Evolutionary conservation across 2,113 vertebrate species (phyloP), one percentile per base, ranked within the genome.

Genomic region (Mugil cephalus): DNA sequence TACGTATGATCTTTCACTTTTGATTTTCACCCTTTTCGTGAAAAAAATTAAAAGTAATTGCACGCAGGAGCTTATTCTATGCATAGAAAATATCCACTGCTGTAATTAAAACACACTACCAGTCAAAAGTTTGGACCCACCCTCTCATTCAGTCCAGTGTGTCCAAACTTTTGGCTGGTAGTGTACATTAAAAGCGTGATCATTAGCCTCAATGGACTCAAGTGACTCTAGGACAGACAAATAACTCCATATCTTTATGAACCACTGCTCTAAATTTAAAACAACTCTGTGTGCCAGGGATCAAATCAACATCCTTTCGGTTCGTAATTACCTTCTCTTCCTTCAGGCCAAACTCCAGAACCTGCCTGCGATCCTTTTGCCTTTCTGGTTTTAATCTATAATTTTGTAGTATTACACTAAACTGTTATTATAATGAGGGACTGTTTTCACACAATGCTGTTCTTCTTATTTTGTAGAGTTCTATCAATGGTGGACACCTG

Each of bases 401-500:
- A 8, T 47, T 30, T 72, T 80, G 35, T 34, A 56, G 50, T 56
- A 64, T 82, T 69, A 48, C 13, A 34, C 48, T 11, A 36, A 30
- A 74, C 48, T 81, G 71, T 75, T 79, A 73, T 72, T 69, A 54
- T 56, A 64, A 87, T 45, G 38, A 88, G 66, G 69, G 66, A 77
- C 77, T 67, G 72, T 85, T 83, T 68, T 88, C 54, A 65, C 56
- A 46, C 40, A 80, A 73, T 73, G 43, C 39, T 71, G 84, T 58
- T 62, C 43, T 36, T 79, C 35, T 82, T 77, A 11, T 79, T 91
- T 82, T 80, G 4, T 67, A 98, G 96, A 93, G 96, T 98, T 76
- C 92, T 98, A 88, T 94, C 94, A 68, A 93, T 94, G 84, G 80
- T 97, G 85, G 91, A 95, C 82, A 90, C 91, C 55, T 94, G 93